These are phyloP conservation scores for Teleogryllus oceanicus DNA, from an alignment of 2,888 invertebrate genomes.

Conservation along the genomic window DNA sequence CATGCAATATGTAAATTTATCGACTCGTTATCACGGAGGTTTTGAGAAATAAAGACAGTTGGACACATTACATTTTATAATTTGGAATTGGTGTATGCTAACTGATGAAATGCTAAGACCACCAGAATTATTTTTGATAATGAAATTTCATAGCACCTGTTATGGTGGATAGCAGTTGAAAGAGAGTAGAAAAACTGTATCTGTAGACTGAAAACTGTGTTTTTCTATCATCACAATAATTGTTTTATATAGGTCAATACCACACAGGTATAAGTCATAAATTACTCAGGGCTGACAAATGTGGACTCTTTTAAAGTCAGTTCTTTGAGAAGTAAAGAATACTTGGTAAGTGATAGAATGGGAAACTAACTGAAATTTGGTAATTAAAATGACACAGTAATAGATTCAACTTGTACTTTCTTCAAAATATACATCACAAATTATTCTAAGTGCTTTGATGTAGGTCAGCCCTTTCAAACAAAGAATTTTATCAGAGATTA, in stretches of 20 bases:
- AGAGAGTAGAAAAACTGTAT: neutral
- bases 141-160: neutral
- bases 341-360: too few species aligned
- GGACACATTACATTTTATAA: too few species aligned
- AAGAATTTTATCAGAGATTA: neutral
- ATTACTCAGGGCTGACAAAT: neutral
- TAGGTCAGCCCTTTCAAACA: too few species aligned
- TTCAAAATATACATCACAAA: neutral
- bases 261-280: too few species aligned
- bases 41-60: too few species aligned
- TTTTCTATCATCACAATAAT: neutral
- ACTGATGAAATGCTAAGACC: neutral
- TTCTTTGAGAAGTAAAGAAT: neutral
- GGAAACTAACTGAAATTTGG: too few species aligned
- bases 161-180: neutral
- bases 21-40: too few species aligned
- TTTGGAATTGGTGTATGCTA: too few species aligned
- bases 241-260: neutral
- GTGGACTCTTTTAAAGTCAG: neutral
- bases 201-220: neutral
- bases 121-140: constrained; percentile 4
- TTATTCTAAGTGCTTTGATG: too few species aligned
- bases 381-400: too few species aligned
- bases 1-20: too few species aligned
- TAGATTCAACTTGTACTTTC: neutral